phyloP scores from a whole-genome alignment of 1,140 invertebrate genomes.

The Hyles vespertilio region DNA sequence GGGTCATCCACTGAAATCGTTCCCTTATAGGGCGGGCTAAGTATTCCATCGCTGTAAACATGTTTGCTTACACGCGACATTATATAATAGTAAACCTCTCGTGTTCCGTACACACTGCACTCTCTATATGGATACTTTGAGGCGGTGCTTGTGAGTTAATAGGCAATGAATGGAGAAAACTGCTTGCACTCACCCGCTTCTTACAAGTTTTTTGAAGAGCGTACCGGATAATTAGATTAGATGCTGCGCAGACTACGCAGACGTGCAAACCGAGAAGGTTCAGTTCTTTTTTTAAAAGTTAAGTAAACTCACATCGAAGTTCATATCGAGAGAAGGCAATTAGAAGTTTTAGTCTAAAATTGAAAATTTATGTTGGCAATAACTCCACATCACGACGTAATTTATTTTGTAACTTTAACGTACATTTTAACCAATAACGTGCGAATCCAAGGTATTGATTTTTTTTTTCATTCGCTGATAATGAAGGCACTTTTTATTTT shows the following conservation, averaged over 20 bases:
- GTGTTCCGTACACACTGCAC: no score
- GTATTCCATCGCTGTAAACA: constrained; percentile 25
- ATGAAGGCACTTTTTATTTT: no score
- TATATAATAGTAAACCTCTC: no score
- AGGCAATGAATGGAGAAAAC: constrained; percentile 40
- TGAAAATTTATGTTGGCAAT: no score
- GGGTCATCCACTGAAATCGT: constrained; percentile 47
- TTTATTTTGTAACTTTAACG: no score
- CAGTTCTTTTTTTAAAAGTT: constrained; percentile 11
- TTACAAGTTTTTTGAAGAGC: constrained; percentile 51
- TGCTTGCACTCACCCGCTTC: constrained; percentile 40
- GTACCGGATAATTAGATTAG: constrained; percentile 60
- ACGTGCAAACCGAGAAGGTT: constrained; percentile 27
- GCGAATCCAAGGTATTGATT: no score
- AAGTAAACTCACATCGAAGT: constrained; percentile 6
- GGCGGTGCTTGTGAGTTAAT: constrained; percentile 23
- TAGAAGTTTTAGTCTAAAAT: constrained; percentile 1
- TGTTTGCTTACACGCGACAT: constrained; percentile 14
- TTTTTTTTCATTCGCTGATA: neutral
- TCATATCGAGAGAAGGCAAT: constrained; percentile 9
- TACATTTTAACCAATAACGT: no score
- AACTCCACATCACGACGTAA: no score
- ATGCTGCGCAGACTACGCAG: constrained; percentile 33
- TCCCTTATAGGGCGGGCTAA: constrained; percentile 45
- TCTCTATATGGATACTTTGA: constrained; percentile 4